Conservation (phyloP, 2,888 invertebrate genomes). For the Nomada ferruginata region DNA sequence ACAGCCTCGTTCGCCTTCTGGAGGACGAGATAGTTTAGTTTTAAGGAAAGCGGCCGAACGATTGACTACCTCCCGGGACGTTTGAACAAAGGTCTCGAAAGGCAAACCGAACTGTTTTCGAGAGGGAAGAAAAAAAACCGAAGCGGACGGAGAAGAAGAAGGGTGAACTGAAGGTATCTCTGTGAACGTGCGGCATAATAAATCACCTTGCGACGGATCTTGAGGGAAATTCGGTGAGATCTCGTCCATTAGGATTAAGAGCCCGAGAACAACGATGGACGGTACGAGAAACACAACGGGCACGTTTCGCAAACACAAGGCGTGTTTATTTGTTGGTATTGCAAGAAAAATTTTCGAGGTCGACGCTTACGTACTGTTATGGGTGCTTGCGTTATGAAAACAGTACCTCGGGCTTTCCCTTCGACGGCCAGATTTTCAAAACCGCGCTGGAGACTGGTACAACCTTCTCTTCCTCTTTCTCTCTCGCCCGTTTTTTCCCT, state of each 20-base stretch:
- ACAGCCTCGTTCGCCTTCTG: slow-evolving; percentile 68
- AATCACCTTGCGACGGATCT: slow-evolving; percentile 72
- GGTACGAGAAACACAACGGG: slow-evolving; percentile 51
- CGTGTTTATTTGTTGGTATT: slow-evolving; percentile 50
- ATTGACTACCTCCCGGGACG: slow-evolving; percentile 74
- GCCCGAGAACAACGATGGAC: slow-evolving; percentile 32
- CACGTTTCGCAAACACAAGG: slow-evolving; percentile 58
- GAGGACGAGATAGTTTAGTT: slow-evolving; percentile 64
- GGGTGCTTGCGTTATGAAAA: slow-evolving; percentile 68
- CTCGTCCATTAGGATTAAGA: slow-evolving; percentile 78
- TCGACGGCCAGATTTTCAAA: slow-evolving; percentile 42
- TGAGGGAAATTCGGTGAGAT: slow-evolving; percentile 71
- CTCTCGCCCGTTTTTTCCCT: neutral
- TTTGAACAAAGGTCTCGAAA: slow-evolving; percentile 69
- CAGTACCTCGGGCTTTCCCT: slow-evolving; percentile 57
- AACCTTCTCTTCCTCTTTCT: slow-evolving; percentile 46
- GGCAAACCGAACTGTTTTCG: slow-evolving; percentile 63
- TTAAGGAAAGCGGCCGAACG: slow-evolving; percentile 68
- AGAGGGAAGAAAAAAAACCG: slow-evolving; percentile 10
- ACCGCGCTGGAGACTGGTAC: slow-evolving; percentile 65
- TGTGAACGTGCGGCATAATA: slow-evolving; percentile 63
- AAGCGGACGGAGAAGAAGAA: slow-evolving; percentile 37
- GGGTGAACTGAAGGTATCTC: slow-evolving; percentile 37
- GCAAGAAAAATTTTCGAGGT: slow-evolving; percentile 50
- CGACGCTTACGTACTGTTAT: slow-evolving; percentile 51